These are phyloP conservation scores for Dicerorhinus sumatrensis DNA, from an alignment of 2,113 vertebrate genomes.

Conservation along the genomic window DNA sequence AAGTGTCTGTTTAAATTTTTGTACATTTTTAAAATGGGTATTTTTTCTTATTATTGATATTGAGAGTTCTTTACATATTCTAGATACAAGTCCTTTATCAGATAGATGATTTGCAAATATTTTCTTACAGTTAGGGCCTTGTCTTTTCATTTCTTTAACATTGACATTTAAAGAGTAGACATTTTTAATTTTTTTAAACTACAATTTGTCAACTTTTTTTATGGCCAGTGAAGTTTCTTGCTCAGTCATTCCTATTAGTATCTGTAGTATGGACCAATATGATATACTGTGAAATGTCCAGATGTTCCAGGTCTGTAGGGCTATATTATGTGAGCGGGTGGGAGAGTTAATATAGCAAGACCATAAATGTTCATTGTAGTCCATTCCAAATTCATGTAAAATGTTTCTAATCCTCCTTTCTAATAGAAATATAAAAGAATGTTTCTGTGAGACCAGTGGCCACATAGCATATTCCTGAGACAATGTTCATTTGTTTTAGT, in stretches of 20 bases:
- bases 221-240: neutral
- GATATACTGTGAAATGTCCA: neutral
- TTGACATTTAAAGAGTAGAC: neutral
- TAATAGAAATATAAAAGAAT: neutral
- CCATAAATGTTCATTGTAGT: neutral
- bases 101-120: neutral
- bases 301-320: neutral
- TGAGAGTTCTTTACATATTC: neutral
- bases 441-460: neutral
- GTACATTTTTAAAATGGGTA: neutral
- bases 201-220: neutral
- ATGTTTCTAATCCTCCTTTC: neutral
- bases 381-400: neutral
- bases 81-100: neutral
- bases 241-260: neutral
- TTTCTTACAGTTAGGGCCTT: neutral
- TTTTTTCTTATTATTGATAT: neutral
- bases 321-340: neutral
- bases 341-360: neutral
- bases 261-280: neutral
- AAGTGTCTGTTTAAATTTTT: neutral
- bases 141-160: neutral
- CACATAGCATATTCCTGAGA: neutral
- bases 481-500: neutral
- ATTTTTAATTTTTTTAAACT: neutral